These are phyloP conservation scores for Aphidoletes aphidimyza DNA, from an alignment of 2,888 invertebrate genomes.

Conservation along the genomic window DNA sequence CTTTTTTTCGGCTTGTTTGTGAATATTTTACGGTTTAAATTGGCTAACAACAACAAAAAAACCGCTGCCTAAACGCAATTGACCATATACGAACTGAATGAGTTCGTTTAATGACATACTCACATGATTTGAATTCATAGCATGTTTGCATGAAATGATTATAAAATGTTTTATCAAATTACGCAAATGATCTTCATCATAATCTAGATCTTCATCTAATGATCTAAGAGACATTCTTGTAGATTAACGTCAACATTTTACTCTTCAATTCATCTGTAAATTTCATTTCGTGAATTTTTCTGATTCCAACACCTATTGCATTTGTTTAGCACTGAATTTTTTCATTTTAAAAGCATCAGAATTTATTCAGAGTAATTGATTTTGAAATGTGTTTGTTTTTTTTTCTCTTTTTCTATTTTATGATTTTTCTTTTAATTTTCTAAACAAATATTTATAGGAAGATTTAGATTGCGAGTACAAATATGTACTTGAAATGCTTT, in stretches of 20 bases:
- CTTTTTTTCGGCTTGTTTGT: not conserved
- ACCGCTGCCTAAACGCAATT: not conserved
- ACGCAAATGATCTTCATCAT: not conserved
- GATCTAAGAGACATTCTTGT: no score
- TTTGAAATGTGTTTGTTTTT: not conserved
- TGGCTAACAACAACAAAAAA: not conserved
- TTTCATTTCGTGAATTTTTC: not conserved
- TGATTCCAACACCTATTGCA: no score
- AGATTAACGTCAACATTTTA: no score
- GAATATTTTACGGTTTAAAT: not conserved
- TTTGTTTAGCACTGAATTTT: no score
- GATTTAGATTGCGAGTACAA: slow-evolving; percentile 77
- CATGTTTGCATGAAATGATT: not conserved
- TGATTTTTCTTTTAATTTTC: not conserved
- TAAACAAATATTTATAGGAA: slow-evolving; percentile 69
- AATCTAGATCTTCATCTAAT: no score
- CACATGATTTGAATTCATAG: not conserved
- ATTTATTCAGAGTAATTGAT: no score
- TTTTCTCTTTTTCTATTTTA: not conserved
- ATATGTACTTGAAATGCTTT: slow-evolving; percentile 69
- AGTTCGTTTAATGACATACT: slow-evolving; percentile 27
- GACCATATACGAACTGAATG: slow-evolving; percentile 13
- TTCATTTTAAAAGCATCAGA: no score
- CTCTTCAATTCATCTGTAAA: no score
- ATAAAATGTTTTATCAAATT: not conserved